Evolutionary conservation across 2,888 invertebrate species (phyloP).

Genomic region (Lasioglossum leucozonium): DNA sequence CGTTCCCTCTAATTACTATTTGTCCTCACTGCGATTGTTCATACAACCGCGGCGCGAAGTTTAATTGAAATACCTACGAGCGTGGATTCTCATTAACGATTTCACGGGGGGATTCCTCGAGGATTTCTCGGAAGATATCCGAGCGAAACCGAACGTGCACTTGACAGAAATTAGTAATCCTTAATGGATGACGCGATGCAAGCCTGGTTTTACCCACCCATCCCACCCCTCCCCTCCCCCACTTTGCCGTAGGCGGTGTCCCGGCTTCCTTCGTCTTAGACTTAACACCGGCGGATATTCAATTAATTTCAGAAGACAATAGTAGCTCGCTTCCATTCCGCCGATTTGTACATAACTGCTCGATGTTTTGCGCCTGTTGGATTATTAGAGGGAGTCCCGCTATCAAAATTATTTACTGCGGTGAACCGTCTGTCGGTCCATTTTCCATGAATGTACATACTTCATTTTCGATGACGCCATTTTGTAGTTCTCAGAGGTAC

Average conservation of each 20-base stretch:
- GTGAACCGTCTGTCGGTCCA: background rate
- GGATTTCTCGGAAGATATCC: slow-evolving; percentile 57
- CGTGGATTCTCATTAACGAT: slow-evolving; percentile 63
- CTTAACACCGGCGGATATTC: slow-evolving; percentile 75
- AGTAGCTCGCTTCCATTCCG: slow-evolving; percentile 64
- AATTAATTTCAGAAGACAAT: slow-evolving; percentile 82
- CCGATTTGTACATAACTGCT: slow-evolving; percentile 53
- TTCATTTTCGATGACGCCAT: background rate
- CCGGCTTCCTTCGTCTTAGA: slow-evolving; percentile 64
- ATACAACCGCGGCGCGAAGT: slow-evolving; percentile 34
- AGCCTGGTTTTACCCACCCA: slow-evolving; percentile 47
- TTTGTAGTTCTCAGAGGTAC: too few relatives aligned
- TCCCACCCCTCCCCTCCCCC: too few relatives aligned
- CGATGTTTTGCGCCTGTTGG: slow-evolving; percentile 41
- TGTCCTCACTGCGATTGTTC: slow-evolving; percentile 51
- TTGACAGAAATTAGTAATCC: slow-evolving; percentile 79
- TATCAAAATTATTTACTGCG: background rate
- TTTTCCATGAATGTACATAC: background rate
- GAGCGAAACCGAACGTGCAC: slow-evolving; percentile 65
- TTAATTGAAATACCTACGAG: slow-evolving; percentile 51
- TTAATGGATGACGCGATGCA: slow-evolving; percentile 75
- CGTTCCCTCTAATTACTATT: slow-evolving; percentile 51
- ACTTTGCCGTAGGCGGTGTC: slow-evolving; percentile 52
- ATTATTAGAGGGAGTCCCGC: slow-evolving; percentile 34
- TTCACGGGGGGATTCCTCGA: slow-evolving; percentile 46